These are phyloP conservation scores for Tholera decimalis DNA, from an alignment of 2,888 invertebrate species.

Conservation along the genomic window DNA sequence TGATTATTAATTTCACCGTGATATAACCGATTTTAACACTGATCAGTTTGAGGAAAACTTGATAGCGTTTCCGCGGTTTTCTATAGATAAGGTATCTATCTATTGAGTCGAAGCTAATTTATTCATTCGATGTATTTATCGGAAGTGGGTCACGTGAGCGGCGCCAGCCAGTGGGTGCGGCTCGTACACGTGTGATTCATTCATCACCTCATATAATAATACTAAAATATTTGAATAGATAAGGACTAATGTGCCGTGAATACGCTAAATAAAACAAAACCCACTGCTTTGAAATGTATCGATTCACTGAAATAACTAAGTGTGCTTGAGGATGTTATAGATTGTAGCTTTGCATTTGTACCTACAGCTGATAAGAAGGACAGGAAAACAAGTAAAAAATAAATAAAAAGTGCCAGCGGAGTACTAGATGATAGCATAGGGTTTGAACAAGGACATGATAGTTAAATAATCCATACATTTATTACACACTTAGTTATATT, in stretches of 20 bases:
- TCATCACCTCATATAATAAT: conserved; percentile 27
- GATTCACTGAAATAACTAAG: too few relatives aligned
- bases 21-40: conserved; percentile 5
- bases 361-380: not conserved
- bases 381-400: not conserved
- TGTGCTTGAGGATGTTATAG: too few relatives aligned
- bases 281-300: too few relatives aligned
- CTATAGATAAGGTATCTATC: conserved; percentile 46
- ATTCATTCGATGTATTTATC: conserved; percentile 53
- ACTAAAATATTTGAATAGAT: conserved; percentile 41
- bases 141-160: conserved; percentile 51
- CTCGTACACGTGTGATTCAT: conserved; percentile 31
- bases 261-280: too few relatives aligned
- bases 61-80: conserved; percentile 43
- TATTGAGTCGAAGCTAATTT: conserved; percentile 39
- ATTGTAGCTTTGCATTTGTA: not conserved
- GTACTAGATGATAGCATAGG: not conserved
- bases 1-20: conserved; percentile 22
- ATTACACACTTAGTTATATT: too few relatives aligned
- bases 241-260: conserved; percentile 26
- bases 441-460: not conserved
- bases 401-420: not conserved
- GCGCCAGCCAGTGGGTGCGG: conserved; percentile 44
- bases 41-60: conserved; percentile 24
- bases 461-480: not conserved